Conservation (phyloP, 2,888 invertebrate species). For the Periphyllus acericola region DNA sequence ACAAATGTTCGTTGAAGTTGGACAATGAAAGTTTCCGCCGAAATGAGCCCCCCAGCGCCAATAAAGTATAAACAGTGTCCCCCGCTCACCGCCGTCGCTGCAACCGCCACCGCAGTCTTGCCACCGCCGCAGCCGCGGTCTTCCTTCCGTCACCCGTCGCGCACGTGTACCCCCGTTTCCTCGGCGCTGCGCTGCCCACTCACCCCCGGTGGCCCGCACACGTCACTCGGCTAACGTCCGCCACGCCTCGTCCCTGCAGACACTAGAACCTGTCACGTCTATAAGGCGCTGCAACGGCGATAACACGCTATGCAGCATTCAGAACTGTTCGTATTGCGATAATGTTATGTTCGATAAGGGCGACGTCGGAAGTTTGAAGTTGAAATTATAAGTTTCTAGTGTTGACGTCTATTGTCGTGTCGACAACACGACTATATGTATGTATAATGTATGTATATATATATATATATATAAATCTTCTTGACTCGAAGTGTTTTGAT, state of each 20-base stretch:
- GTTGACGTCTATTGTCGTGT: neutral
- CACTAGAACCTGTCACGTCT: constrained; percentile 31
- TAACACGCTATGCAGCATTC: neutral
- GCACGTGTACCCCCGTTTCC: neutral
- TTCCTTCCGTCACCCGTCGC: neutral
- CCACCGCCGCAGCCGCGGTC: neutral
- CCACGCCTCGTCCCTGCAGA: neutral
- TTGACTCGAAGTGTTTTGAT: neutral
- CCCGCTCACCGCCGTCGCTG: neutral
- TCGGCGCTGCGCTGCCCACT: neutral
- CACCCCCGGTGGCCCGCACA: neutral
- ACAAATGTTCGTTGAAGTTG: constrained; percentile 55
- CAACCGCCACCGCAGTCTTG: neutral
- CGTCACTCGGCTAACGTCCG: neutral
- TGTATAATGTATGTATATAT: neutral
- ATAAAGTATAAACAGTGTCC: constrained; percentile 30
- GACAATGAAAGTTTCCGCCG: constrained; percentile 55
- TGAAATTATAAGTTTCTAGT: constrained; percentile 10
- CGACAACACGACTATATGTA: neutral
- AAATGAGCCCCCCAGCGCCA: constrained; percentile 48
- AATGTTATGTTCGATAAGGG: constrained; percentile 1
- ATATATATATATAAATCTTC: neutral
- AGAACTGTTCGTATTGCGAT: neutral
- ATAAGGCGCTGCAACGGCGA: neutral
- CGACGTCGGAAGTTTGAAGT: constrained; percentile 31